Evolutionary conservation across 2,888 invertebrate genomes (phyloP).

Genomic region (Lasioglossum lativentre): DNA sequence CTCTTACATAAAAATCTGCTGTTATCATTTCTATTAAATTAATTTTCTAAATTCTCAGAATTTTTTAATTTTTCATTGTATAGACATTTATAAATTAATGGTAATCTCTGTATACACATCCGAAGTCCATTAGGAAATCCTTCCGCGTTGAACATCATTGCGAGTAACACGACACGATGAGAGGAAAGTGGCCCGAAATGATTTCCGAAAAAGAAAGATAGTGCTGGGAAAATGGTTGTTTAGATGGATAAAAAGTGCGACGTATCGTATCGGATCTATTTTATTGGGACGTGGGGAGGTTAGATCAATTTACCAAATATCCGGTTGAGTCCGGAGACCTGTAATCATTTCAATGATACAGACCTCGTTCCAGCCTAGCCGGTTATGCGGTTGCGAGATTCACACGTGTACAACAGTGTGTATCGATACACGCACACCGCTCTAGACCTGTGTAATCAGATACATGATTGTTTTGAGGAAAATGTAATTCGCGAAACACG

Average conservation of each 20-base stretch:
- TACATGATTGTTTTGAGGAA: conserved; percentile 3
- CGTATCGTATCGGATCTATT: conserved; percentile 68
- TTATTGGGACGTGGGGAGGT: conserved; percentile 75
- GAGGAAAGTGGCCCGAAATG: background rate
- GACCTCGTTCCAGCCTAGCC: conserved; percentile 74
- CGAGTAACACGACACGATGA: background rate
- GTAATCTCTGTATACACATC: no score
- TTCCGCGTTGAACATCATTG: background rate
- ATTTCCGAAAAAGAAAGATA: background rate
- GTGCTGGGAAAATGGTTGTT: background rate
- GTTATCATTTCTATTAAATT: no score
- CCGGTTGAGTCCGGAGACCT: conserved; percentile 81
- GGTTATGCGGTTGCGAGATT: conserved; percentile 46
- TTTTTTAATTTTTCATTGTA: background rate
- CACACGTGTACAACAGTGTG: background rate
- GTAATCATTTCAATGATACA: conserved; percentile 82
- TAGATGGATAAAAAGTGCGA: conserved; percentile 27
- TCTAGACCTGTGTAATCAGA: background rate
- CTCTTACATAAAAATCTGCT: no score
- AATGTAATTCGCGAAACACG: background rate
- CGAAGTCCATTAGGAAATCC: background rate
- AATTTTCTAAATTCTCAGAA: background rate
- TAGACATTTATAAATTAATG: background rate
- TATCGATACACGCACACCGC: background rate
- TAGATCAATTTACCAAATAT: conserved; percentile 83